A percentile compares a stretch with the other conserved stretches of the same genome.
phyloP scores from a whole-genome alignment of 1,140 invertebrate species.

The Lepidostoma basale region DNA sequence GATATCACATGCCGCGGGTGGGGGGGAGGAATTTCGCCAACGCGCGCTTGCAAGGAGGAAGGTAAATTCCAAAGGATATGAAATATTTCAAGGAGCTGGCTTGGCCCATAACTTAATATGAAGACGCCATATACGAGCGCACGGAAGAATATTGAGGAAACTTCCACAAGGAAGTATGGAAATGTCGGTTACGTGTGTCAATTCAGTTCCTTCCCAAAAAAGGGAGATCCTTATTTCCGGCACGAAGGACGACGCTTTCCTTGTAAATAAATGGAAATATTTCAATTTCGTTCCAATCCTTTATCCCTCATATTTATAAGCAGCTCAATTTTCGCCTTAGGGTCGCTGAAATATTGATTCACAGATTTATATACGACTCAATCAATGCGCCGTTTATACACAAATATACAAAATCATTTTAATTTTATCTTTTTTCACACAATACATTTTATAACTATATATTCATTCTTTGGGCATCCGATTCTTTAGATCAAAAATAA shows the following conservation, averaged over 20 bases:
- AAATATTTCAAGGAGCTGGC: constrained; percentile 38
- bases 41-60: constrained; percentile 32
- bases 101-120: constrained; percentile 30
- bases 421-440: too few relatives aligned
- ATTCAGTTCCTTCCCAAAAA: background rate
- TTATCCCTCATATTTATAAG: too few relatives aligned
- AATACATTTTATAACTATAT: too few relatives aligned
- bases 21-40: constrained; percentile 36
- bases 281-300: background rate
- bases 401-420: too few relatives aligned
- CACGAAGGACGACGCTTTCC: background rate
- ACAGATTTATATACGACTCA: too few relatives aligned
- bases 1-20: constrained; percentile 4
- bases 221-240: background rate
- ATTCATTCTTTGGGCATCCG: too few relatives aligned
- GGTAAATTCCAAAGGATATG: constrained; percentile 45
- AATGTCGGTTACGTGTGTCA: background rate
- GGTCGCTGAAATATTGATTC: too few relatives aligned
- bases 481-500: too few relatives aligned
- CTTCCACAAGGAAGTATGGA: background rate
- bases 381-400: too few relatives aligned
- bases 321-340: too few relatives aligned
- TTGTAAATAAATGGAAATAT: constrained; percentile 1
- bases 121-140: background rate
- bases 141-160: background rate